These are phyloP conservation scores for Saguinus midas DNA, from an alignment of 2,113 vertebrate species.

Conservation along the genomic window DNA sequence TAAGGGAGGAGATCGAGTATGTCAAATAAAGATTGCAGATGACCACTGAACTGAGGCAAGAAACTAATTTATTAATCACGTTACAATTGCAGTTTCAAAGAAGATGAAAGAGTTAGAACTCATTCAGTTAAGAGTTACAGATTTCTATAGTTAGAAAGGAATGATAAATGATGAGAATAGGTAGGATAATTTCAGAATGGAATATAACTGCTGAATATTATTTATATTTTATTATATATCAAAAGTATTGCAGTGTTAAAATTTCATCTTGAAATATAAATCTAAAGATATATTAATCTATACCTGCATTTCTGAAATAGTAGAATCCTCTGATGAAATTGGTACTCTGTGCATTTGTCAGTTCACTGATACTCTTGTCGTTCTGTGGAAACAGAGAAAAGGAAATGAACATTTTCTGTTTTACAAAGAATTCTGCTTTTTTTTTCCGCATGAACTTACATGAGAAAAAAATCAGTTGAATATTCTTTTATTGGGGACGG, in stretches of 20 bases:
- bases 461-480: conserved; percentile 28
- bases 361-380: conserved; percentile 21
- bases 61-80: conserved; percentile 4
- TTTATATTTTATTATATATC: conserved; percentile 76
- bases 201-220: conserved; percentile 58
- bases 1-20: conserved; percentile 20
- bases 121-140: conserved; percentile 66
- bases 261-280: conserved; percentile 66
- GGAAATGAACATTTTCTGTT: conserved; percentile 29
- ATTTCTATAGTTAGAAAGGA: conserved; percentile 71
- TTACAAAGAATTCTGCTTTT: conserved; percentile 31
- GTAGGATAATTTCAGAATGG: conserved; percentile 59
- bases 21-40: conserved; percentile 27
- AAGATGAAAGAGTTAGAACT: conserved; percentile 38
- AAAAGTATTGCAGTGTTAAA: conserved; percentile 64
- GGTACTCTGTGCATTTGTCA: background rate
- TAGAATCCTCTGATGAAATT: background rate
- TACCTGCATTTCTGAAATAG: conserved; percentile 53
- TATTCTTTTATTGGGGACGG: background rate
- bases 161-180: conserved; percentile 68
- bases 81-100: conserved; percentile 26
- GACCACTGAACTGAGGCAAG: background rate
- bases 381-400: conserved; percentile 47
- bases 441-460: background rate
- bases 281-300: conserved; percentile 42